Percentiles rank a stretch among this genome's conserved stretches.
Evolutionary conservation across 2,888 invertebrate species (phyloP).

Genomic region (Monochamus alternatus): DNA sequence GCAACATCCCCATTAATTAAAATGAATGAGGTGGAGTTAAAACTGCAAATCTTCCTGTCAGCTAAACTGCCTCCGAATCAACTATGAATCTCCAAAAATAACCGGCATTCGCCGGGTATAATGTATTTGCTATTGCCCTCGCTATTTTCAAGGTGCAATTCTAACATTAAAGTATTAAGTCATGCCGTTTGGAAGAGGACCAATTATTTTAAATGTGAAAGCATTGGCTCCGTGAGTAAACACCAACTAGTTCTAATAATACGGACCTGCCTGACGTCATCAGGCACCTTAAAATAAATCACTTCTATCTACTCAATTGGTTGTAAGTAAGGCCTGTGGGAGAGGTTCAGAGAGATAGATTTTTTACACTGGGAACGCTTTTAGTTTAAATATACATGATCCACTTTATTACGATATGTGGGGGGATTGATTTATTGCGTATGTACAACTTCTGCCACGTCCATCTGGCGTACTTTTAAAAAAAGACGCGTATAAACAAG

Average conservation of each 20-base stretch:
- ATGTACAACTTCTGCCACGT: neutral
- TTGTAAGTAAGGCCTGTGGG: constrained; percentile 15
- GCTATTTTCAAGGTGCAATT: constrained; percentile 30
- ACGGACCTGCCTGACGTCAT: constrained; percentile 26
- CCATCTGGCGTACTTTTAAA: neutral
- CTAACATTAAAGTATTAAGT: constrained; percentile 34
- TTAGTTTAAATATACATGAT: constrained; percentile 7
- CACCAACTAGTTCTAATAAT: constrained; percentile 38
- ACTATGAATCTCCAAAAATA: neutral
- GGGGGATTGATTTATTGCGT: neutral
- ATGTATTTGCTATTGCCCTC: constrained; percentile 27
- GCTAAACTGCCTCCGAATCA: neutral
- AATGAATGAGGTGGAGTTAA: no score
- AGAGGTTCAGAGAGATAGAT: neutral
- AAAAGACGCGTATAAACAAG: neutral
- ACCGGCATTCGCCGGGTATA: neutral
- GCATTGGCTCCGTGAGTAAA: constrained; percentile 33
- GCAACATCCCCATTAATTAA: no score
- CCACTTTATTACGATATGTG: neutral
- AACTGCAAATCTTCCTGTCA: no score
- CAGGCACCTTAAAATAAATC: constrained; percentile 35
- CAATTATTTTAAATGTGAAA: constrained; percentile 34
- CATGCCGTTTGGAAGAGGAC: constrained; percentile 31
- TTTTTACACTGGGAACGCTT: neutral
- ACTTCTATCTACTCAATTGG: constrained; percentile 27